Evolutionary conservation across 2,888 invertebrate species (phyloP).

Genomic region (Agrochola litura): DNA sequence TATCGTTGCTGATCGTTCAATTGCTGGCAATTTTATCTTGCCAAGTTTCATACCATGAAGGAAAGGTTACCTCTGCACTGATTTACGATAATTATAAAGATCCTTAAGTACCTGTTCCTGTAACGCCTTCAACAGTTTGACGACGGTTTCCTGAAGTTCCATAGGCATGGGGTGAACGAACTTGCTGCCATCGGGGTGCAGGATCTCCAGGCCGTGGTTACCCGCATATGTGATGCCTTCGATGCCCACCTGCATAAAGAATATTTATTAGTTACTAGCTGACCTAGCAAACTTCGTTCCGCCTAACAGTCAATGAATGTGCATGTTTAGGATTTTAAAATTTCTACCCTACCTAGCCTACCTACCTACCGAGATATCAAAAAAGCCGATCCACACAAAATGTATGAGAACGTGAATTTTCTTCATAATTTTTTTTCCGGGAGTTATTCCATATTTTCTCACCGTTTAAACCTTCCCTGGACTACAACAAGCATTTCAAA

Average conservation of each 20-base stretch:
- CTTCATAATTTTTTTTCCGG: too few relatives aligned
- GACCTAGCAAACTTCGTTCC: too few relatives aligned
- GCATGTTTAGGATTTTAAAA: too few relatives aligned
- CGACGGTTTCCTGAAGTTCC: constrained; percentile 95
- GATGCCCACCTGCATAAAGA: constrained; percentile 93
- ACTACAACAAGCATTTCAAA: too few relatives aligned
- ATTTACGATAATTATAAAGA: neutral
- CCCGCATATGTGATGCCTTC: constrained; percentile 97
- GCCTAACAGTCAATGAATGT: too few relatives aligned
- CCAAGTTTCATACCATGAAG: neutral
- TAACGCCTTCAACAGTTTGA: constrained; percentile 93
- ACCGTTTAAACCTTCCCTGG: too few relatives aligned
- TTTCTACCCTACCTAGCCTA: too few relatives aligned
- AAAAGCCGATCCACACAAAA: too few relatives aligned
- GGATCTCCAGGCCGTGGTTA: constrained; percentile 96
- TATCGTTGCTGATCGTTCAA: neutral
- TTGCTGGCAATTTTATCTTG: neutral
- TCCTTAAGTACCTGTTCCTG: constrained; percentile 93
- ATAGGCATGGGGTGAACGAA: constrained; percentile 97
- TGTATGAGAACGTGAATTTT: too few relatives aligned
- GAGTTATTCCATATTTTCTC: too few relatives aligned
- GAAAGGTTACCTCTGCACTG: neutral
- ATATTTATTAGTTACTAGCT: neutral
- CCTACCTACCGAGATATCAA: too few relatives aligned
- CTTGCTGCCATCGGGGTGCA: constrained; percentile 97